Conservation (phyloP, 2,888 invertebrate genomes). For the Habroteleia sp. region DNA sequence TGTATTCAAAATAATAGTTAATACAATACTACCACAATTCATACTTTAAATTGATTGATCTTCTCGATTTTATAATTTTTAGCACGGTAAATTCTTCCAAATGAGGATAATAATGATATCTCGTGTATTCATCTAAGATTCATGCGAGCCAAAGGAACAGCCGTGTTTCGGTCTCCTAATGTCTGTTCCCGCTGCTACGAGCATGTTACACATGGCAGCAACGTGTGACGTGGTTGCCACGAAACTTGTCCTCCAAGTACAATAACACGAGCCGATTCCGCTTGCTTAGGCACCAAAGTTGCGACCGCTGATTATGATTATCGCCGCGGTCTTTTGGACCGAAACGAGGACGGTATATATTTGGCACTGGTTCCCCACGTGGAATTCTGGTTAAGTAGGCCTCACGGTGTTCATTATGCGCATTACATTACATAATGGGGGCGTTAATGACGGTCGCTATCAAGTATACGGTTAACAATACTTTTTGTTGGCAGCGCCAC, state of each 20-base stretch:
- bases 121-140: slow-evolving; percentile 5
- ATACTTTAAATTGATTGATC: too few species aligned
- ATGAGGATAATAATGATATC: too few species aligned
- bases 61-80: too few species aligned
- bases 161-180: slow-evolving; percentile 14
- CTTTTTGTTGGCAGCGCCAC: slow-evolving; percentile 53
- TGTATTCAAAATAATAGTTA: too few species aligned
- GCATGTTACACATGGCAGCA: slow-evolving; percentile 30
- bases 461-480: slow-evolving; percentile 43
- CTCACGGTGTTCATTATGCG: slow-evolving; percentile 62
- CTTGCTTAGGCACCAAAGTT: slow-evolving; percentile 49
- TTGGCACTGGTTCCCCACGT: slow-evolving; percentile 53
- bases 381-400: slow-evolving; percentile 64
- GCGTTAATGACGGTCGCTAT: slow-evolving; percentile 46
- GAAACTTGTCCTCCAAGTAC: slow-evolving; percentile 52
- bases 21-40: too few species aligned
- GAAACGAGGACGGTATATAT: slow-evolving; percentile 53
- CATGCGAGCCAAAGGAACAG: background rate
- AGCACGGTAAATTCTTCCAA: too few species aligned
- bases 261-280: slow-evolving; percentile 46
- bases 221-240: slow-evolving; percentile 14
- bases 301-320: slow-evolving; percentile 61
- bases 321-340: slow-evolving; percentile 52
- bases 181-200: slow-evolving; percentile 17
- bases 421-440: slow-evolving; percentile 45